These are phyloP conservation scores for Menidia beryllina DNA, from an alignment of 2,113 vertebrate genomes.

Conservation along the genomic window DNA sequence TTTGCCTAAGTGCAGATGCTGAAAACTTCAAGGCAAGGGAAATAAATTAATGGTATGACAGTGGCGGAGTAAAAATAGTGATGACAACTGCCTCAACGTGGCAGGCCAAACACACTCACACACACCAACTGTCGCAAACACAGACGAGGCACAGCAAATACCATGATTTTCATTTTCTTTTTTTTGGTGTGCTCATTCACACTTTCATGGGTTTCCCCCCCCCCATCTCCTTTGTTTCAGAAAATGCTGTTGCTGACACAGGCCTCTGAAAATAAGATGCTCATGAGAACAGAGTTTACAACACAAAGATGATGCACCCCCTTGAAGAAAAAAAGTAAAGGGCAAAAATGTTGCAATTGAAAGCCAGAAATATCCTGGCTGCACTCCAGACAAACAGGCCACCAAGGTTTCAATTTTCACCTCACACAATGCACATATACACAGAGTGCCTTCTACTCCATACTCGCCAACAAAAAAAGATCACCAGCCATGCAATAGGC, in stretches of 20 bases:
- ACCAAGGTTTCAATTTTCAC: background rate
- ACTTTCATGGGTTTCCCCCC: slow-evolving; percentile 13
- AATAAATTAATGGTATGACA: background rate
- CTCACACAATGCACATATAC: too few relatives aligned
- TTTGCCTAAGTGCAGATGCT: slow-evolving; percentile 45
- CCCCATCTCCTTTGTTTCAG: slow-evolving; percentile 7
- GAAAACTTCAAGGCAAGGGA: slow-evolving; percentile 5
- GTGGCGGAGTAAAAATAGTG: slow-evolving; percentile 2
- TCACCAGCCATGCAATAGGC: too few relatives aligned
- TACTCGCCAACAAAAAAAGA: too few relatives aligned
- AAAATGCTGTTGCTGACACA: slow-evolving; percentile 37
- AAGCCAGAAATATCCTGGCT: background rate
- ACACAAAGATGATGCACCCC: background rate
- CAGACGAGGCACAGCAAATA: slow-evolving; percentile 20
- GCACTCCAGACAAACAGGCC: background rate
- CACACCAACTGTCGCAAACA: slow-evolving; percentile 20
- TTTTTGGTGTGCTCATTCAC: background rate
- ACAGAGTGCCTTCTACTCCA: too few relatives aligned
- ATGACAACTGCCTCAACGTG: slow-evolving; percentile 38
- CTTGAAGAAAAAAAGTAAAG: background rate
- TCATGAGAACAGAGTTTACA: slow-evolving; percentile 30
- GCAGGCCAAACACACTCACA: slow-evolving; percentile 11
- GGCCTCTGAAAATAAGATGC: slow-evolving; percentile 18
- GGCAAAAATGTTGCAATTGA: background rate
- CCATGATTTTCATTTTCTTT: too few relatives aligned